These are phyloP conservation scores for Styela plicata DNA, from an alignment of 23 tunicate genomes.

Conservation along the genomic window DNA sequence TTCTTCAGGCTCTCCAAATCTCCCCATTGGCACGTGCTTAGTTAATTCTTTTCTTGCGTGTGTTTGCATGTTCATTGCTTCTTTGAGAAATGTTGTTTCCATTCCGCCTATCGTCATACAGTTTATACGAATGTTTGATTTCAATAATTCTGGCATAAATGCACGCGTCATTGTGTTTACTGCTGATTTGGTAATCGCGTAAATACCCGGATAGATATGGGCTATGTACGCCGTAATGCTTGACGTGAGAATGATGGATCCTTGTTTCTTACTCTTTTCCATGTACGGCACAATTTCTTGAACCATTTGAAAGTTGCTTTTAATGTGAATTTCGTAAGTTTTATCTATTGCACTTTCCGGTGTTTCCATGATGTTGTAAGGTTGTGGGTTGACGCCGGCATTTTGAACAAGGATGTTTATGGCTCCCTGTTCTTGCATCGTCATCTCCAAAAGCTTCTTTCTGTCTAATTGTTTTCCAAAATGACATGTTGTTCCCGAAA, in stretches of 20 bases:
- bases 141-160: constrained; percentile 17
- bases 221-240: not conserved
- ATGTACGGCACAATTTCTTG: constrained; percentile 9
- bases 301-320: constrained; percentile 14
- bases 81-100: constrained; percentile 18
- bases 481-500: constrained; percentile 2
- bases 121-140: constrained; percentile 28
- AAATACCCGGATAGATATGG: not conserved
- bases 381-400: constrained; percentile 31
- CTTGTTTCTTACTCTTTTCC: constrained; percentile 8
- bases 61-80: no score
- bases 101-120: constrained; percentile 10
- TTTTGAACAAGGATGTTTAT: constrained; percentile 21
- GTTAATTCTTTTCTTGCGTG: no score
- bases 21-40: not conserved
- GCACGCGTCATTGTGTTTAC: constrained; percentile 4
- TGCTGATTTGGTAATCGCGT: constrained; percentile 19
- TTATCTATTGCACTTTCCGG: constrained; percentile 19
- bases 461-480: not conserved
- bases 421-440: not conserved
- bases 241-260: constrained; percentile 13
- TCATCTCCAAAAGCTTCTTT: not conserved
- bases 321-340: constrained; percentile 8
- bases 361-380: constrained; percentile 1
- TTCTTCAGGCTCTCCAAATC: not conserved